These are phyloP conservation scores for Acridotheres tristis DNA, from an alignment of 2,797 vertebrate species.

Conservation along the genomic window DNA sequence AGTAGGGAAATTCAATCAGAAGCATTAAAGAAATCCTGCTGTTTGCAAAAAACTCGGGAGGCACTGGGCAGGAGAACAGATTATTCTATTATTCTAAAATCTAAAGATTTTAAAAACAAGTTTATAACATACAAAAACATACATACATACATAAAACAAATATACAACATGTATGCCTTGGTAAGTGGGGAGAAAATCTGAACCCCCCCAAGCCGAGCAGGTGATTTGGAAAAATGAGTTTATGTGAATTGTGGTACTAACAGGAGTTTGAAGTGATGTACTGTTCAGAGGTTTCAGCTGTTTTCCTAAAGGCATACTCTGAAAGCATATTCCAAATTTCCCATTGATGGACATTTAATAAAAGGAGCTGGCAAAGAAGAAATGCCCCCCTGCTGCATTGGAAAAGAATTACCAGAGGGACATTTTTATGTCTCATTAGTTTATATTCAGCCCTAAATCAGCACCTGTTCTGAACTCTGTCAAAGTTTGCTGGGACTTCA, in stretches of 20 bases:
- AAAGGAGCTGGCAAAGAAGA: conserved; percentile 31
- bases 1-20: conserved; percentile 58
- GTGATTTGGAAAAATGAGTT: neutral
- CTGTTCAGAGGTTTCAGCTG: neutral
- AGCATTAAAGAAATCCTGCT: conserved; percentile 45
- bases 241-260: neutral
- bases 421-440: conserved; percentile 53
- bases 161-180: neutral
- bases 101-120: neutral
- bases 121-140: too few species aligned
- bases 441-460: conserved; percentile 25
- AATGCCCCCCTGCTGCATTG: conserved; percentile 19
- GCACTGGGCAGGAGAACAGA: neutral
- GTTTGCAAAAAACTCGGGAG: neutral
- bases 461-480: neutral
- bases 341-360: conserved; percentile 38
- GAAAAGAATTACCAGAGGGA: conserved; percentile 15
- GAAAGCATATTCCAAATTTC: conserved; percentile 9
- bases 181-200: neutral
- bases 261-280: neutral
- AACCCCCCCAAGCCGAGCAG: neutral
- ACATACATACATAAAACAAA: neutral
- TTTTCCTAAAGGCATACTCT: neutral
- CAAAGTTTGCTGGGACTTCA: neutral
- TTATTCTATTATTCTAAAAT: neutral